A percentile compares a stretch with the other conserved stretches of the same genome.
phyloP scores from a whole-genome alignment of 2,113 vertebrate species.

The Oncorhynchus kisutch region DNA sequence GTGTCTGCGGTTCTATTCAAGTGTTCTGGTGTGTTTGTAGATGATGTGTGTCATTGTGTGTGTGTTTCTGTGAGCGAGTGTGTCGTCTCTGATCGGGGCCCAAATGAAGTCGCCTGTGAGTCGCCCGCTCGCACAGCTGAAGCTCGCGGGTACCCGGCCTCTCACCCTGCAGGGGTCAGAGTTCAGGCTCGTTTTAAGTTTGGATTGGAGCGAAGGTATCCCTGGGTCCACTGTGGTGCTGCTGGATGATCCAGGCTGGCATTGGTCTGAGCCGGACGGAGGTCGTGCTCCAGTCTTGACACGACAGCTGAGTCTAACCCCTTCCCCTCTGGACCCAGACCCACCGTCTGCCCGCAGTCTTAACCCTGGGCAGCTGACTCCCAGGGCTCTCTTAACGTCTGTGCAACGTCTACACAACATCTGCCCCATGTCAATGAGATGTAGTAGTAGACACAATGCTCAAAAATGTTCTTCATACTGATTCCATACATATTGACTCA shows the following conservation, averaged over 20 bases:
- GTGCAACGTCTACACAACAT: background rate
- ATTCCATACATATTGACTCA: background rate
- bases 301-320: slow-evolving; percentile 23
- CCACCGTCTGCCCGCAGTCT: slow-evolving; percentile 20
- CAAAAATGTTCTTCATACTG: background rate
- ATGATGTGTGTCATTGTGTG: background rate
- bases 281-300: background rate
- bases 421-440: too few relatives aligned
- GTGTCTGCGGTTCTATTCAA: background rate
- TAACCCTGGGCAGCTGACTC: slow-evolving; percentile 19
- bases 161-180: slow-evolving; percentile 23
- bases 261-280: background rate
- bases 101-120: slow-evolving; percentile 7
- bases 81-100: background rate
- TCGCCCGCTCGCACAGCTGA: slow-evolving; percentile 17
- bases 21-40: background rate
- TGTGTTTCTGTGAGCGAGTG: slow-evolving; percentile 10
- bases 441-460: background rate
- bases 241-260: background rate
- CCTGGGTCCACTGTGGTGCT: background rate
- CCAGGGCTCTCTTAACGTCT: background rate
- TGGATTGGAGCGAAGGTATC: background rate
- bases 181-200: slow-evolving; percentile 14
- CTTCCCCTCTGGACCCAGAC: slow-evolving; percentile 5
- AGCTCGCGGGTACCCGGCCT: background rate